Evolutionary conservation across 2,888 invertebrate genomes (phyloP), one percentile per base, ranked within the genome.

Genomic region (Hirtodrosophila duncani): DNA sequence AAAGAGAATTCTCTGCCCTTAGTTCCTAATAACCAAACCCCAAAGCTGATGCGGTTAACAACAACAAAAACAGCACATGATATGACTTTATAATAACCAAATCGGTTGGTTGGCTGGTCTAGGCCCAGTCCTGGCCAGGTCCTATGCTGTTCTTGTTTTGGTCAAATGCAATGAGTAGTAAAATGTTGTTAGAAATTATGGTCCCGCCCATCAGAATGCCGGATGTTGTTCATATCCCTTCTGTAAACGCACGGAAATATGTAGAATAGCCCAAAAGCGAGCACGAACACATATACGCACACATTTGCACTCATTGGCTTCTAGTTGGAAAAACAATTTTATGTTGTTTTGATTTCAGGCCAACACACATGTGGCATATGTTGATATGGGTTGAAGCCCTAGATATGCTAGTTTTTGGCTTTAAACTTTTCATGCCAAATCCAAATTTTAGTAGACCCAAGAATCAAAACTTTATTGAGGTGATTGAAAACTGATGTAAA

Each of bases 191-290:
- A 34, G 71, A 75, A 75, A 75, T 75, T 79, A 81, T 79, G 79
- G 66, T 42, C 58, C 63, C 23, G 21, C 36, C 3, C 5, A 64
- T 64, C 7, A 59, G 58, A 37, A 55, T 52, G 74, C 71, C 83
- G 82, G 82, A 82, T 81, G 84, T 83, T 82, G 81, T 74, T 72
- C 81, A 81, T 84, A 82, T 84, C 84, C 82, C 70, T 65, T 83
- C 63, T 70, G 74, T 82, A 82, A 82, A 83, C 79, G 81, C 68
- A 77, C 81, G 84, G 84, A 84, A 83, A 82, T 83, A 69, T 64
- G 46, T 57, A 42, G 36, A 29, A 46, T 39, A 39, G 42, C 58
- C 44, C 43, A 39, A 63, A n/a, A n/a, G 66, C 67, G 42, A 62
- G 55, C 66, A 21, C 10, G 8, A 8, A 10, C n/a, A 8, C 4